Conservation (phyloP, 2,888 invertebrate species). For the Galerucella nymphaeae region DNA sequence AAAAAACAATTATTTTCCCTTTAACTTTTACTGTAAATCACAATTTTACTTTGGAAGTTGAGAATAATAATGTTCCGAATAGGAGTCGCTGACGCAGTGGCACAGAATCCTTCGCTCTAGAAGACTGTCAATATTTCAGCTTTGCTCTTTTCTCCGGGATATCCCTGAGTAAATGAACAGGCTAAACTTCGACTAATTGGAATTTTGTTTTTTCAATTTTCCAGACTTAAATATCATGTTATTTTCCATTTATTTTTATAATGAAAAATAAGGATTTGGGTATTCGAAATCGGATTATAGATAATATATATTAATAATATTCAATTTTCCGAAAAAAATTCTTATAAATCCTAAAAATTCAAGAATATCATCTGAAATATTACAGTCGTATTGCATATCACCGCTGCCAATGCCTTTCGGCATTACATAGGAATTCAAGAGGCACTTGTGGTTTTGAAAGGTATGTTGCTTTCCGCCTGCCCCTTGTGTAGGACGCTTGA, state of each 20-base stretch:
- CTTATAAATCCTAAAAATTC: no score
- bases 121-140: constrained; percentile 15
- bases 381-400: not conserved
- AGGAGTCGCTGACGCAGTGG: constrained; percentile 4
- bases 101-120: not conserved
- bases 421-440: constrained; percentile 20
- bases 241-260: not conserved
- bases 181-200: not conserved
- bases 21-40: not conserved
- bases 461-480: constrained; percentile 20
- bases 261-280: not conserved
- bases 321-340: no score
- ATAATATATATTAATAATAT: not conserved
- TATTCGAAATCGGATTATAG: not conserved
- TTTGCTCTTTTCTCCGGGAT: constrained; percentile 10
- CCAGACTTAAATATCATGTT: not conserved
- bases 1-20: not conserved
- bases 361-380: not conserved
- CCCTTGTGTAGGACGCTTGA: constrained; percentile 1
- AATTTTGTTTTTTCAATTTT: not conserved
- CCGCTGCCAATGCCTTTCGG: not conserved
- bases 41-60: constrained; percentile 5
- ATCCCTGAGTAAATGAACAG: constrained; percentile 6
- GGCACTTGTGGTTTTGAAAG: constrained; percentile 33
- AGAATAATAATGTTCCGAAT: constrained; percentile 6